These are phyloP conservation scores for Oasisia sp. DNA, from an alignment of 2,888 invertebrate genomes.

Conservation along the genomic window DNA sequence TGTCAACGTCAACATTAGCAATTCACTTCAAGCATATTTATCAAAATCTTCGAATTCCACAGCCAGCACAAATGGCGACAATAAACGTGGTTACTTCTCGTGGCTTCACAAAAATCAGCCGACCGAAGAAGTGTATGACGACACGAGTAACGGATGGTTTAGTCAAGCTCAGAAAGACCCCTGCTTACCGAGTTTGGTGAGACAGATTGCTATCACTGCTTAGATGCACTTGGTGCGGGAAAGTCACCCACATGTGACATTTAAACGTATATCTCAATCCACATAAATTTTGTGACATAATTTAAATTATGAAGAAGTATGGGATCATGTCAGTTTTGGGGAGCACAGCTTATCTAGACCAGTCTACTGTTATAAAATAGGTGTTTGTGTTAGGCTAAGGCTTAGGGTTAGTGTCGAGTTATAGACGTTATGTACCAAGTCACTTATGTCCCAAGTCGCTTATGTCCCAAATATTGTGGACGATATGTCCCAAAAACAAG, in stretches of 20 bases:
- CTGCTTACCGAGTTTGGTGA: slow-evolving; percentile 60
- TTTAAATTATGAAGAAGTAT: neutral
- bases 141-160: slow-evolving; percentile 61
- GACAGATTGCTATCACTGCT: slow-evolving; percentile 26
- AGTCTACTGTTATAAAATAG: too few relatives aligned
- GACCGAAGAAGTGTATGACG: slow-evolving; percentile 33
- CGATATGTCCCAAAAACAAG: too few relatives aligned
- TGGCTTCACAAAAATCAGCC: slow-evolving; percentile 22
- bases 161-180: slow-evolving; percentile 62
- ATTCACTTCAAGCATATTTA: slow-evolving; percentile 33
- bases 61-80: neutral
- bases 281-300: neutral
- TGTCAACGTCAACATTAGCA: slow-evolving; percentile 23
- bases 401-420: too few relatives aligned
- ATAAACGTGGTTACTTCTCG: slow-evolving; percentile 9
- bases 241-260: neutral
- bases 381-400: too few relatives aligned
- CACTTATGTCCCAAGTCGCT: too few relatives aligned
- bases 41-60: slow-evolving; percentile 31
- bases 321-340: too few relatives aligned
- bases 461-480: too few relatives aligned
- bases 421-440: too few relatives aligned
- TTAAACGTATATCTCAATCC: neutral
- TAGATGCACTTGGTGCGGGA: neutral
- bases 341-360: too few relatives aligned